phyloP scores from a whole-genome alignment of 2,888 invertebrate species.

The Hydropsyche betteni region DNA sequence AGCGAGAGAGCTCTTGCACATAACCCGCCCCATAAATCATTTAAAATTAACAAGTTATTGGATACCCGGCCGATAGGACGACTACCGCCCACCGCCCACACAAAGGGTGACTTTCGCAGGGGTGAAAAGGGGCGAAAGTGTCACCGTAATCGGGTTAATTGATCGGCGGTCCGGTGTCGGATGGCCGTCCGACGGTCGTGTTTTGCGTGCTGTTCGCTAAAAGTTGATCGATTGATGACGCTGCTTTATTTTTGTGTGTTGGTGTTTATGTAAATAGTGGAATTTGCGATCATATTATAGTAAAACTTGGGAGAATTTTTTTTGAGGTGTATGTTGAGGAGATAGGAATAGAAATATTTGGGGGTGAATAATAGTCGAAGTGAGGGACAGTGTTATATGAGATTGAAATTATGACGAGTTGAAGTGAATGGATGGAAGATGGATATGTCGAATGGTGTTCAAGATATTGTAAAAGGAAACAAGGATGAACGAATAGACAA shows the following conservation, averaged over 20 bases:
- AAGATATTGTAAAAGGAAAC: too few relatives aligned
- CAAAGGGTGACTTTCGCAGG: not conserved
- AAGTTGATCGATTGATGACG: slow-evolving; percentile 16
- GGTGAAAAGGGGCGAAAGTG: slow-evolving; percentile 9
- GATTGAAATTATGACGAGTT: too few relatives aligned
- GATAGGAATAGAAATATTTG: too few relatives aligned
- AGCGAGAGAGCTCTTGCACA: slow-evolving; percentile 32
- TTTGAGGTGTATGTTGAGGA: too few relatives aligned
- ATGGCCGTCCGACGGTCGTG: not conserved
- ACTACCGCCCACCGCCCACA: slow-evolving; percentile 7
- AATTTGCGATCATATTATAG: too few relatives aligned
- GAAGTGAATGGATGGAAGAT: too few relatives aligned
- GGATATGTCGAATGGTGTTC: too few relatives aligned
- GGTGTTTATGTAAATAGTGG: too few relatives aligned
- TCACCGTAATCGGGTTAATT: slow-evolving; percentile 49
- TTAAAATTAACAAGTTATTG: slow-evolving; percentile 52
- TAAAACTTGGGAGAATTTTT: too few relatives aligned
- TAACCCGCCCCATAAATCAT: slow-evolving; percentile 51
- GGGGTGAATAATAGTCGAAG: too few relatives aligned
- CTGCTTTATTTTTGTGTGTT: not conserved
- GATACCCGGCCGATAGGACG: slow-evolving; percentile 39
- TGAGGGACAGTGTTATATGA: too few relatives aligned
- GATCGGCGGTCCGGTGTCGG: slow-evolving; percentile 35
- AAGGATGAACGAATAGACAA: too few relatives aligned
- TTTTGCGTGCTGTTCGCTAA: slow-evolving; percentile 7